These are phyloP conservation scores for Pegoplata infirma DNA, from an alignment of 2,888 invertebrate genomes.

Conservation along the genomic window DNA sequence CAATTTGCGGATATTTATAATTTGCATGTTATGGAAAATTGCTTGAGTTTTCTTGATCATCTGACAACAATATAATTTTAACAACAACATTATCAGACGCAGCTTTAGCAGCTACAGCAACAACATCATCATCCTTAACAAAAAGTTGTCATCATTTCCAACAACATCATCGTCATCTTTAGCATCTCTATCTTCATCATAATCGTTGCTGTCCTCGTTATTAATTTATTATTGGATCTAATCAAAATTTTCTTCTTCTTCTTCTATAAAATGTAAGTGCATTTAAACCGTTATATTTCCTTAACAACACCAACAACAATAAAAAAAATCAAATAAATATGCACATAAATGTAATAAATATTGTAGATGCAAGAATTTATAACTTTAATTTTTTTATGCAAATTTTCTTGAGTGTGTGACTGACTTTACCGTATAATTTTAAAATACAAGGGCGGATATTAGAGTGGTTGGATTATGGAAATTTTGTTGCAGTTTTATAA, in stretches of 20 bases:
- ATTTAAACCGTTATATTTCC: conserved; percentile 22
- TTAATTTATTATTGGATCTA: neutral
- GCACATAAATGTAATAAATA: neutral
- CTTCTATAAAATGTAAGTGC: conserved; percentile 12
- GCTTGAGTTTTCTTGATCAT: neutral
- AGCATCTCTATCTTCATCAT: neutral
- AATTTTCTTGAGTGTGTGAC: conserved; percentile 18
- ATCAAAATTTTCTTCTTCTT: neutral
- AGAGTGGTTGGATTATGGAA: conserved; percentile 34
- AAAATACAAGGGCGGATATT: conserved; percentile 37
- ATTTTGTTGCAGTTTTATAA: conserved; percentile 5
- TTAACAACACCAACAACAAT: neutral
- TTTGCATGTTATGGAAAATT: conserved; percentile 55
- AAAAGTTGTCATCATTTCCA: neutral
- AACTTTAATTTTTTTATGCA: conserved; percentile 36
- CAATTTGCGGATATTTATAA: conserved; percentile 59
- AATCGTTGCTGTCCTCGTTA: neutral
- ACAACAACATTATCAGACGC: neutral
- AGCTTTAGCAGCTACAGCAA: neutral
- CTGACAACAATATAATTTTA: too few species aligned
- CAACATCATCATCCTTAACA: neutral
- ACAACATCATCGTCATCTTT: neutral
- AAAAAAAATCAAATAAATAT: neutral
- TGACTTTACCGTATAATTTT: neutral
- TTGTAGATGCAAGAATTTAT: conserved; percentile 7